These are phyloP conservation scores for Sarcophaga peregrina DNA, from an alignment of 1,140 invertebrate species.

Conservation along the genomic window DNA sequence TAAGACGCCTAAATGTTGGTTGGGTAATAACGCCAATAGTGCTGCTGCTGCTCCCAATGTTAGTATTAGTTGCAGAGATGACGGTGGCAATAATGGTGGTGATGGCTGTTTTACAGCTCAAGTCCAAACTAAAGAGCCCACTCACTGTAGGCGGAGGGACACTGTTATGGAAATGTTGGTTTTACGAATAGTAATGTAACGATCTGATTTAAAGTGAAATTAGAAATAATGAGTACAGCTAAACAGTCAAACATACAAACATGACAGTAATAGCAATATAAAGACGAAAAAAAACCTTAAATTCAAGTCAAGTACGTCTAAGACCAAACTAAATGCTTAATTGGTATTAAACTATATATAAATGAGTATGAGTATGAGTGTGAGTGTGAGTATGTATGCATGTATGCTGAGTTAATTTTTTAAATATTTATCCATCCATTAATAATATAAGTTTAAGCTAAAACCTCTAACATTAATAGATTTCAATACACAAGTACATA, in stretches of 20 bases:
- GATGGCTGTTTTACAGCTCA: too few relatives aligned
- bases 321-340: neutral
- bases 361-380: neutral
- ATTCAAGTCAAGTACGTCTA: neutral
- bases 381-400: too few relatives aligned
- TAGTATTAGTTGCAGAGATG: too few relatives aligned
- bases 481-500: too few relatives aligned
- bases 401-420: neutral
- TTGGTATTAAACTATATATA: neutral
- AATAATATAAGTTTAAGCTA: neutral
- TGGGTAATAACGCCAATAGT: too few relatives aligned
- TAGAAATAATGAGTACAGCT: constrained; percentile 64
- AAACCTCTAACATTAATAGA: too few relatives aligned
- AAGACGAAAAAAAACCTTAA: neutral
- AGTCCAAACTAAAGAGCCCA: neutral
- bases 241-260: neutral
- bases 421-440: neutral
- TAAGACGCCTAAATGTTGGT: too few relatives aligned
- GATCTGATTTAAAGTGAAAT: constrained; percentile 65
- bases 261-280: constrained; percentile 21
- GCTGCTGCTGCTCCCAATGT: too few relatives aligned
- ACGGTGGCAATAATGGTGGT: too few relatives aligned
- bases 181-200: constrained; percentile 11
- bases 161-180: constrained; percentile 20
- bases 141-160: constrained; percentile 4